Percentiles rank a stretch among this genome's conserved stretches.
These are phyloP conservation scores for Julus scandinavius DNA, from an alignment of 2,888 invertebrate genomes.

Conservation along the genomic window DNA sequence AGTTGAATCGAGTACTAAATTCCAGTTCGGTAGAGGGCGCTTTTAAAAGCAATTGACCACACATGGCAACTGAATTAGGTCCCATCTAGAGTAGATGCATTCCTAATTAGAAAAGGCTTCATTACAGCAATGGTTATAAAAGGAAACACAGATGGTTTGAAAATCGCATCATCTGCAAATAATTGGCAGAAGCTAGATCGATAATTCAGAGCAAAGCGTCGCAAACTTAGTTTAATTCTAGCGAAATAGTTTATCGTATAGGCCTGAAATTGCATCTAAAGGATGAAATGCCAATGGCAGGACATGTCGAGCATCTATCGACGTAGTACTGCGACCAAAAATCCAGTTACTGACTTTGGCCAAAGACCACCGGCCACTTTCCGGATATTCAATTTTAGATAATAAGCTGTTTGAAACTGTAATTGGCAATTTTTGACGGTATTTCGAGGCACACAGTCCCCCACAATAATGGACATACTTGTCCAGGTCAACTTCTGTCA, in stretches of 20 bases:
- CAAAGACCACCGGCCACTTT: not conserved
- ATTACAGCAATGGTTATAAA: slow-evolving; percentile 34
- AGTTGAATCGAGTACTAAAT: not conserved
- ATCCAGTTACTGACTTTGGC: not conserved
- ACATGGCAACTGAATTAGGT: slow-evolving; percentile 36
- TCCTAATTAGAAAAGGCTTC: slow-evolving; percentile 43
- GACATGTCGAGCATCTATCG: not conserved
- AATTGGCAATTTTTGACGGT: slow-evolving; percentile 29
- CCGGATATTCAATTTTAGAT: not conserved
- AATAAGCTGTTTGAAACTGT: slow-evolving; percentile 15
- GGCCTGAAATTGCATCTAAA: not conserved
- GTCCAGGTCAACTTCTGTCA: slow-evolving; percentile 40
- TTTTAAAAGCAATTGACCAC: not conserved
- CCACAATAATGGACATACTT: slow-evolving; percentile 30
- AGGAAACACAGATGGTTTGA: slow-evolving; percentile 45
- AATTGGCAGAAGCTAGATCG: slow-evolving; percentile 35
- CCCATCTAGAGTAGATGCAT: slow-evolving; percentile 45
- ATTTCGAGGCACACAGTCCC: slow-evolving; percentile 6
- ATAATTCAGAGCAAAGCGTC: not conserved
- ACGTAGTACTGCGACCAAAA: not conserved
- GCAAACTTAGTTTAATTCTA: slow-evolving; percentile 30
- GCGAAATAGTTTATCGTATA: slow-evolving; percentile 13
- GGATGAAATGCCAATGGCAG: not conserved
- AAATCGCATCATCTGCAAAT: slow-evolving; percentile 43
- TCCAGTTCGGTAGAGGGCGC: slow-evolving; percentile 7